phyloP scores from a whole-genome alignment of 2,113 vertebrate genomes.

The Sebastes fasciatus region DNA sequence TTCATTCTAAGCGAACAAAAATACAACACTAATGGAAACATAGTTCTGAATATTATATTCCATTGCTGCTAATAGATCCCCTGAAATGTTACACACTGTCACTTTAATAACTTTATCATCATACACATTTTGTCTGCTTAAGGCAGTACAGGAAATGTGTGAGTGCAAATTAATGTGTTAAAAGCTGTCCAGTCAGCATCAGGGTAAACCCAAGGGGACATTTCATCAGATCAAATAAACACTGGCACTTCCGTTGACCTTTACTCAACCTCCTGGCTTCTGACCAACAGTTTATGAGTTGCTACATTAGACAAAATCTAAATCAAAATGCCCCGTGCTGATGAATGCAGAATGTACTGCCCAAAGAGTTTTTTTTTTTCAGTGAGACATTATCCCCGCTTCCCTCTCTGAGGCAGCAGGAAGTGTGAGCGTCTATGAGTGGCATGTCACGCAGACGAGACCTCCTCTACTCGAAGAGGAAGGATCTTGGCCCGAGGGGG shows the following conservation, averaged over 20 bases:
- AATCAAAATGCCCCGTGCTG: slow-evolving; percentile 40
- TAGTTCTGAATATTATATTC: too few relatives aligned
- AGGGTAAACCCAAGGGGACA: slow-evolving; percentile 24
- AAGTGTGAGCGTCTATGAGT: slow-evolving; percentile 63
- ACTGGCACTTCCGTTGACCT: slow-evolving; percentile 49
- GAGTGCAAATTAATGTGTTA: slow-evolving; percentile 42
- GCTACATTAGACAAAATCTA: slow-evolving; percentile 37
- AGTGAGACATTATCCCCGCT: slow-evolving; percentile 25
- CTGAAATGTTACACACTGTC: too few relatives aligned
- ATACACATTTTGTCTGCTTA: slow-evolving; percentile 23
- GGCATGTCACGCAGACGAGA: slow-evolving; percentile 57
- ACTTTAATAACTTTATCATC: neutral
- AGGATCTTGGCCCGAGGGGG: slow-evolving; percentile 65
- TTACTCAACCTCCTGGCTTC: slow-evolving; percentile 39
- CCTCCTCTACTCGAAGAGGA: slow-evolving; percentile 49
- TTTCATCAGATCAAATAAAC: slow-evolving; percentile 51
- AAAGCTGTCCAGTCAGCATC: slow-evolving; percentile 39
- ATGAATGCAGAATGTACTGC: slow-evolving; percentile 31
- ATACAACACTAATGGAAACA: too few relatives aligned
- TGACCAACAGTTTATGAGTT: slow-evolving; percentile 16
- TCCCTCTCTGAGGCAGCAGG: slow-evolving; percentile 41
- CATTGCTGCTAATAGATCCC: too few relatives aligned
- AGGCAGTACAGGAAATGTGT: slow-evolving; percentile 25
- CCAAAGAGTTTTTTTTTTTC: neutral
- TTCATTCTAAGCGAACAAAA: too few relatives aligned